Evolutionary conservation across 2,113 vertebrate genomes (phyloP).

Genomic region (Penelope pileata): DNA sequence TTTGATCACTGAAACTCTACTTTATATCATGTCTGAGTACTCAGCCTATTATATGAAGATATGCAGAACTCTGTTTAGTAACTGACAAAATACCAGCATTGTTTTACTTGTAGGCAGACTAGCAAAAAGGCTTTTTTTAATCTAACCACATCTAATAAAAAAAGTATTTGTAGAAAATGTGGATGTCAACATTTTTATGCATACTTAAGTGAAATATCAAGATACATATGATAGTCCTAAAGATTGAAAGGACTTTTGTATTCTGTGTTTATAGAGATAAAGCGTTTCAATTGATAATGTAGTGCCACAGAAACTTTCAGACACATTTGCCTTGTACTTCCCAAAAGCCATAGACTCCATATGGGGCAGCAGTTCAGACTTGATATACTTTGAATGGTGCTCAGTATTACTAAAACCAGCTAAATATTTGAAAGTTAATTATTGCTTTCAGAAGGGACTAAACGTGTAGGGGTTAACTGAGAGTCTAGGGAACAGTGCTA

Average conservation of each 20-base stretch:
- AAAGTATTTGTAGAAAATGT: neutral
- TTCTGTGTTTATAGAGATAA: constrained; percentile 55
- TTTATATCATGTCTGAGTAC: neutral
- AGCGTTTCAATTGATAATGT: constrained; percentile 32
- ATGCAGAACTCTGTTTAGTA: neutral
- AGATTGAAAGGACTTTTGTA: constrained; percentile 44
- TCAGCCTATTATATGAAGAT: neutral
- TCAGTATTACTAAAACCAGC: constrained; percentile 35
- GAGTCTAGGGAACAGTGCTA: neutral
- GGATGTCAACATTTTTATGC: neutral
- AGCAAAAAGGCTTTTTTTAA: neutral
- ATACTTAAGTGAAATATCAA: constrained; percentile 3
- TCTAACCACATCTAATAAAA: neutral
- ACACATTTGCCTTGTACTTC: constrained; percentile 50
- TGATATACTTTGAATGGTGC: constrained; percentile 5
- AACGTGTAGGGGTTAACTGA: neutral
- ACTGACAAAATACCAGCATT: neutral
- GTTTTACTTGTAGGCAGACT: neutral
- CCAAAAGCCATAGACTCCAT: constrained; percentile 16
- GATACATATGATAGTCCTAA: neutral
- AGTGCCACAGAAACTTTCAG: constrained; percentile 47
- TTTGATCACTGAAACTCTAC: neutral
- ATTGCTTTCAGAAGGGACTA: neutral
- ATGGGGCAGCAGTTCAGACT: constrained; percentile 47
- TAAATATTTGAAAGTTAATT: neutral